Evolutionary conservation across 1,140 invertebrate species (phyloP).

Genomic region (Hypothenemus hampei): DNA sequence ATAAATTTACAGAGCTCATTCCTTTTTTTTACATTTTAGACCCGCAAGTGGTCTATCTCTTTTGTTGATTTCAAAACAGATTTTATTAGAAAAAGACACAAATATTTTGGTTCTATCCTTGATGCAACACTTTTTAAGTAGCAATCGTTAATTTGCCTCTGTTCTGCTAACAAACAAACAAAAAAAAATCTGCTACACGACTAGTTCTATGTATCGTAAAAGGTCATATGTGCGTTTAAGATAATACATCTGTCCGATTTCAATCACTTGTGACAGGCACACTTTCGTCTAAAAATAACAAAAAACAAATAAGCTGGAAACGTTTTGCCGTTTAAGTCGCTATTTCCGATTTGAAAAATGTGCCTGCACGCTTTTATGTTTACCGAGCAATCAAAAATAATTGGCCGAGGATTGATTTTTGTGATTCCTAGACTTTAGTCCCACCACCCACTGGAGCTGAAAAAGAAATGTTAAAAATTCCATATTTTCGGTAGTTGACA

Average conservation of each 20-base stretch:
- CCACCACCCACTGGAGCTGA: too few species aligned
- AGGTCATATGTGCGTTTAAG: constrained; percentile 43
- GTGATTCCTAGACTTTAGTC: too few species aligned
- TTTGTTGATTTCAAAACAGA: too few species aligned
- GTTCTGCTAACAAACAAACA: constrained; percentile 30
- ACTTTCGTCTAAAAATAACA: constrained; percentile 43
- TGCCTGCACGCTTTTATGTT: constrained; percentile 36
- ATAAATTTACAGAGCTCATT: too few species aligned
- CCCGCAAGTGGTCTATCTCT: too few species aligned
- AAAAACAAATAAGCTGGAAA: constrained; percentile 36
- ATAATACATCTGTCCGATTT: constrained; percentile 46
- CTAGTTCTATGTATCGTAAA: constrained; percentile 20
- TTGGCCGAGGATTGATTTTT: constrained; percentile 6
- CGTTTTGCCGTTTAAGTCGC: constrained; percentile 26
- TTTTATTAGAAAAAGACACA: too few species aligned
- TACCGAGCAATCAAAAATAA: constrained; percentile 36
- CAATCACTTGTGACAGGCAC: constrained; percentile 44
- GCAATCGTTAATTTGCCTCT: constrained; percentile 24
- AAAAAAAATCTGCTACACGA: constrained; percentile 31
- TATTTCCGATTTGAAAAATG: constrained; percentile 39
- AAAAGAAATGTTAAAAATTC: too few species aligned
- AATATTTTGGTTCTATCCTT: too few species aligned
- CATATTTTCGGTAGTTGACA: too few species aligned
- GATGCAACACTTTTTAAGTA: constrained; percentile 23
- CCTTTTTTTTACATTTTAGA: too few species aligned